Conservation (phyloP, 1,140 invertebrate species). For the Streblospio benedicti region DNA sequence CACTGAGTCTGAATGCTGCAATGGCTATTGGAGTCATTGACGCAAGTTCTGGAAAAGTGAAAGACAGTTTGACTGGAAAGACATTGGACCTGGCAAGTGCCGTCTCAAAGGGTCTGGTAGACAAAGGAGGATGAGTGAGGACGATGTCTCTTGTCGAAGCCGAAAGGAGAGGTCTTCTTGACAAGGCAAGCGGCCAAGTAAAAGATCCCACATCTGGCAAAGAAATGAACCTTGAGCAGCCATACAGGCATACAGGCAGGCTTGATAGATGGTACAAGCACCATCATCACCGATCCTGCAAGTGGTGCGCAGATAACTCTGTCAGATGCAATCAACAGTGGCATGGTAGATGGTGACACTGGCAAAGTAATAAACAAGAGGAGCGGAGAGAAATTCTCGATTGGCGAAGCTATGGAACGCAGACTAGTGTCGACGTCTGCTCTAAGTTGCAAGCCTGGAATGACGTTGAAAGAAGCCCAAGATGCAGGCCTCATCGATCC, state of each 20-base stretch:
- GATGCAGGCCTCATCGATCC: slow-evolving; percentile 8
- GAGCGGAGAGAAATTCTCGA: not conserved
- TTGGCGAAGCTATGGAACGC: not conserved
- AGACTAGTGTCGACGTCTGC: slow-evolving; percentile 56
- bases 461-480: slow-evolving; percentile 51
- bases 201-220: slow-evolving; percentile 17
- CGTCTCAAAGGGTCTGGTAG: slow-evolving; percentile 64
- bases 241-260: slow-evolving; percentile 30
- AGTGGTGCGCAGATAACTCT: too few species aligned
- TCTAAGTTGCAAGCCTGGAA: slow-evolving; percentile 32
- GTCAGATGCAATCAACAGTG: slow-evolving; percentile 6
- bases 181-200: slow-evolving; percentile 4
- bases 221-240: slow-evolving; percentile 30
- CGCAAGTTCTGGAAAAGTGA: slow-evolving; percentile 53
- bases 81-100: slow-evolving; percentile 30
- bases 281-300: too few species aligned
- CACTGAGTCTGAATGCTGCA: slow-evolving; percentile 34
- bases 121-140: slow-evolving; percentile 66
- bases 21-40: slow-evolving; percentile 53
- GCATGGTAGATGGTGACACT: too few species aligned
- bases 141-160: slow-evolving; percentile 28
- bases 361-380: not conserved
- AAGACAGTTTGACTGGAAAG: slow-evolving; percentile 56
- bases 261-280: slow-evolving; percentile 27
- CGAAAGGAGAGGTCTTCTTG: slow-evolving; percentile 11